Percentiles rank a stretch among this genome's conserved stretches.
phyloP scores from a whole-genome alignment of 2,797 vertebrate species.

The Macropodus opercularis region DNA sequence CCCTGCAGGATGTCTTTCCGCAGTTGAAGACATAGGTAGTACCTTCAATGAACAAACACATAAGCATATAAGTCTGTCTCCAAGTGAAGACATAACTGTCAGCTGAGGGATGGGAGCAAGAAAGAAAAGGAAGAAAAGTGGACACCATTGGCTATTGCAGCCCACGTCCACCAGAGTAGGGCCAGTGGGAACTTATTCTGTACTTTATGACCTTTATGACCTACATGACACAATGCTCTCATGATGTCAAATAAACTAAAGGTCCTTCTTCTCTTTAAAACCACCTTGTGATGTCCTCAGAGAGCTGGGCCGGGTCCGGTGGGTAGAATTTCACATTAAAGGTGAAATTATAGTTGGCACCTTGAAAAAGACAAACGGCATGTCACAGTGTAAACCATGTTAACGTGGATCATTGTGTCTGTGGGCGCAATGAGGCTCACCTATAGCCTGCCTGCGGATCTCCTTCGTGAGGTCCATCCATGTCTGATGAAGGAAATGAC shows the following conservation, averaged over 20 bases:
- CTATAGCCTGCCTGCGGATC: slow-evolving; percentile 91
- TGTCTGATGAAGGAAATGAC: slow-evolving; percentile 77
- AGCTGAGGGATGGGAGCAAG: too few species aligned
- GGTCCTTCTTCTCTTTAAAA: too few species aligned
- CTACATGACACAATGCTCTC: too few species aligned
- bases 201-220: too few species aligned
- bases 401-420: not conserved
- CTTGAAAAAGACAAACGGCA: slow-evolving; percentile 64
- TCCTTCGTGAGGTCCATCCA: slow-evolving; percentile 97
- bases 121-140: too few species aligned
- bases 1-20: slow-evolving; percentile 91
- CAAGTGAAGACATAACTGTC: not conserved
- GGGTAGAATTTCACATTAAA: slow-evolving; percentile 98
- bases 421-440: slow-evolving; percentile 73
- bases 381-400: not conserved
- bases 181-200: too few species aligned
- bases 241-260: too few species aligned
- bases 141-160: too few species aligned
- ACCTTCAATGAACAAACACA: slow-evolving; percentile 75
- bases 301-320: slow-evolving; percentile 93
- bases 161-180: too few species aligned
- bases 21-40: slow-evolving; percentile 95
- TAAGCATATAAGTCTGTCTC: not conserved
- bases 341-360: slow-evolving; percentile 90
- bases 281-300: slow-evolving; percentile 96